Evolutionary conservation across 1,140 invertebrate species (phyloP).

Genomic region (Bemisia tabaci): DNA sequence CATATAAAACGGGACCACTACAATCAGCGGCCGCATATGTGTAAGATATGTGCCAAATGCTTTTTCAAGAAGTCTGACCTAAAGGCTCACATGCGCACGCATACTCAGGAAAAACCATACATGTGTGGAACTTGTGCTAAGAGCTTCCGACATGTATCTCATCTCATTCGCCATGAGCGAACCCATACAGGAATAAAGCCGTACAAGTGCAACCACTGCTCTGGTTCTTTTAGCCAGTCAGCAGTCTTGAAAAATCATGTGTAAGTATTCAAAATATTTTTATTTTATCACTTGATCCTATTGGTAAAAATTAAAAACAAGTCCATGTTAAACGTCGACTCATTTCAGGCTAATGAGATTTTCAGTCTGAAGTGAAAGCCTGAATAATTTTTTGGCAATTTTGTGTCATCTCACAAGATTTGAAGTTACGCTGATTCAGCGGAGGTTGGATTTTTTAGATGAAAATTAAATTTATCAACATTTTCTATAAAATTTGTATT

Average conservation of each 20-base stretch:
- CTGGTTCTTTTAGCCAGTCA: neutral
- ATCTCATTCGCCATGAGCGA: slow-evolving; percentile 20
- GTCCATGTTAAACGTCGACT: too few relatives aligned
- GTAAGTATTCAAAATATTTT: neutral
- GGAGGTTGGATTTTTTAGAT: too few relatives aligned
- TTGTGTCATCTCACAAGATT: too few relatives aligned
- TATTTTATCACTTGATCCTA: too few relatives aligned
- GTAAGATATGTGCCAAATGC: slow-evolving; percentile 9
- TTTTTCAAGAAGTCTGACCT: slow-evolving; percentile 11
- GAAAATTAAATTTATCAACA: too few relatives aligned
- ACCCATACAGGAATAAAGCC: slow-evolving; percentile 21
- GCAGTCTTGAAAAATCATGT: neutral
- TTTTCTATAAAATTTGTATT: too few relatives aligned
- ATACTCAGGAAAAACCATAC: slow-evolving; percentile 33
- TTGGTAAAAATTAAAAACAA: too few relatives aligned
- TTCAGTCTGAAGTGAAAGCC: too few relatives aligned
- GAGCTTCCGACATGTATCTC: slow-evolving; percentile 35
- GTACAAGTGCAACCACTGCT: slow-evolving; percentile 19
- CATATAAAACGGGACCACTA: neutral
- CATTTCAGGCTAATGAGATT: neutral
- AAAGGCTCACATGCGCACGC: slow-evolving; percentile 25
- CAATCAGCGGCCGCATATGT: neutral
- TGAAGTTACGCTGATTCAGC: too few relatives aligned
- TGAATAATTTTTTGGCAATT: too few relatives aligned
- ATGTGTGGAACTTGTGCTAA: slow-evolving; percentile 36